Base-by-base conservation (phyloP, 1,140 invertebrate genomes). In the Drosophila truncata region DNA sequence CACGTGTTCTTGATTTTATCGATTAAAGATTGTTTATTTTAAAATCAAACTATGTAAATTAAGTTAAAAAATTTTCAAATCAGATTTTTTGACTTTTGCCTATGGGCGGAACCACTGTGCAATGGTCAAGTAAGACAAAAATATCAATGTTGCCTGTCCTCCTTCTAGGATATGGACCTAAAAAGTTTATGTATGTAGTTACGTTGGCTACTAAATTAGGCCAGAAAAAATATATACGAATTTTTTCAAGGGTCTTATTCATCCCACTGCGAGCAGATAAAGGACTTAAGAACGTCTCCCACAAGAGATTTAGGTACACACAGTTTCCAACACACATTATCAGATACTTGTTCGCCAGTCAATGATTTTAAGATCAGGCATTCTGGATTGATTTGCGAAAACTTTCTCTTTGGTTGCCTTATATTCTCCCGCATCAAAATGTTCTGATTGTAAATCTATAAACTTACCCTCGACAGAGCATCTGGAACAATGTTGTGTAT, bases 231-330 rank as follows among this genome's bases (percentile, higher is more conserved):
- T 42, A 42, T 42, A n/a, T 10, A 42, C n/a, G 9, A 18, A 42
- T 20, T 8, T 18, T 42, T 11, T 42, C 9, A 4, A 42, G 18
- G 20, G 18, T 42, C 41, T 42, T 42, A 20, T 20, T 42, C 5
- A 20, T 42, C n/a, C 39, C 39, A 41, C n/a, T 41, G 39, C 18
- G 39, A 41, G 39, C 39, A 18, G 39, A 41, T 41, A 42, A 42
- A 1, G 41, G 41, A 18, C 10, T 42, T 42, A 42, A 42, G 41
- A 11, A 42, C 41, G 18, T n/a, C n/a, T n/a, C n/a, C 41, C 10
- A 42, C 41, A 5, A 42, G 41, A 42, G 41, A 2, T 20, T 0
- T 42, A 42, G 41, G 18, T 42, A 42, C 11, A 18, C 41, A 42
- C 10, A 42, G 20, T 42, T 42, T 42, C 41, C 10, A 42, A 11